Percentiles rank a stretch among this genome's conserved stretches.
These are phyloP conservation scores for Isotomurus palustris DNA, from an alignment of 2,888 invertebrate genomes.

Conservation along the genomic window DNA sequence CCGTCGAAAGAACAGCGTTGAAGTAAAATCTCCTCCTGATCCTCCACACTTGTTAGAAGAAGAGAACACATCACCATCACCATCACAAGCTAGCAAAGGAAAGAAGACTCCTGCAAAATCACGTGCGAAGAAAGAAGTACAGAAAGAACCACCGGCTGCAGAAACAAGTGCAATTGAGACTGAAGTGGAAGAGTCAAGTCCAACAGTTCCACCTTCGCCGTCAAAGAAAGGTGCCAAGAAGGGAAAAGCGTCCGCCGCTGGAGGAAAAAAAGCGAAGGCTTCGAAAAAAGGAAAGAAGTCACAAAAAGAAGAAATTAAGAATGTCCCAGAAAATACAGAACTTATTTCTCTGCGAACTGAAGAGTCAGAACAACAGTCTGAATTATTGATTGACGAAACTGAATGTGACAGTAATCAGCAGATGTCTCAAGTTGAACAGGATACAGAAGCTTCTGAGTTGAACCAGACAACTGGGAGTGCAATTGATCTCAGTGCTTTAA, in stretches of 20 bases:
- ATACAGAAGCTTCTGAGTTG: too few relatives aligned
- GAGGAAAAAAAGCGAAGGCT: neutral
- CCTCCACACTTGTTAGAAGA: neutral
- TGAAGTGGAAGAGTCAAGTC: neutral
- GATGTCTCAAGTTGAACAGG: too few relatives aligned
- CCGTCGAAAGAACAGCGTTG: too few relatives aligned
- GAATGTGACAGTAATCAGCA: too few relatives aligned
- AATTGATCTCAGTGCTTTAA: too few relatives aligned
- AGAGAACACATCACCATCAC: neutral
- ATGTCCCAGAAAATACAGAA: neutral
- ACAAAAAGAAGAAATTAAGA: constrained; percentile 9
- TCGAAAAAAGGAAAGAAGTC: neutral
- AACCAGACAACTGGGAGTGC: too few relatives aligned
- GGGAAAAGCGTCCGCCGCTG: neutral
- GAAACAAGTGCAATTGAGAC: neutral
- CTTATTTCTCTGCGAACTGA: too few relatives aligned
- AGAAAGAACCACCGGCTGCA: neutral
- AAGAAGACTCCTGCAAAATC: constrained; percentile 12
- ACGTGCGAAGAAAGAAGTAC: neutral
- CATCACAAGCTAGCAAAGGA: constrained; percentile 12
- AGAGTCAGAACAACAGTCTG: too few relatives aligned
- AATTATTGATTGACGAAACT: too few relatives aligned
- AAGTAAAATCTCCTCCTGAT: neutral
- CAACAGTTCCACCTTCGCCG: constrained; percentile 1
- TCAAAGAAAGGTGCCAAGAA: neutral